Conservation (phyloP, 2,888 invertebrate genomes). For the Sclerodermus sp. region DNA sequence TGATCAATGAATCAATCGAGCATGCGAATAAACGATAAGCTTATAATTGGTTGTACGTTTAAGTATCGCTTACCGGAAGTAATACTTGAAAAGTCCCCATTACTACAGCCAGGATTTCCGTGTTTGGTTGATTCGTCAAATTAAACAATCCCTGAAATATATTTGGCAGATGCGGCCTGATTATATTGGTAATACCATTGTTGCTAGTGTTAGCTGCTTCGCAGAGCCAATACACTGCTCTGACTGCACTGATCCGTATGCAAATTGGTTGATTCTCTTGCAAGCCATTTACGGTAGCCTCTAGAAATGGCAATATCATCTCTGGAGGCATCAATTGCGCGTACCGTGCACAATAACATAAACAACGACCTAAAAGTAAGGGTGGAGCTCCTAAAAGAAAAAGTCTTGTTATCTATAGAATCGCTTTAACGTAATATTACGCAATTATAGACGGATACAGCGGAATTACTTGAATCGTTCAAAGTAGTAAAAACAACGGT, state of each 20-base stretch:
- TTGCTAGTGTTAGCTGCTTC: conserved; percentile 36
- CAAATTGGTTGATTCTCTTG: conserved; percentile 60
- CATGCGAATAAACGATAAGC: neutral
- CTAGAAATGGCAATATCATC: conserved; percentile 57
- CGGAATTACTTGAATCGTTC: conserved; percentile 55
- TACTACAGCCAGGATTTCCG: conserved; percentile 44
- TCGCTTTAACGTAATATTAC: no score
- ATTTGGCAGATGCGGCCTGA: conserved; percentile 45
- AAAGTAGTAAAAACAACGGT: conserved; percentile 60
- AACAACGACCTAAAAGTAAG: conserved; percentile 62
- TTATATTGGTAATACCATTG: conserved; percentile 34
- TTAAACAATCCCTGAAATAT: conserved; percentile 51
- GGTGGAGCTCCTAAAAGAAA: conserved; percentile 56
- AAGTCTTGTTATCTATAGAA: no score
- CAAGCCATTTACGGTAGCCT: conserved; percentile 62
- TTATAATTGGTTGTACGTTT: no score
- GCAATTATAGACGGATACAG: neutral
- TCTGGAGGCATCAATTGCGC: conserved; percentile 59
- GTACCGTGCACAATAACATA: conserved; percentile 63
- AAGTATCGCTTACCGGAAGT: conserved; percentile 45
- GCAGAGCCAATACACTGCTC: conserved; percentile 59
- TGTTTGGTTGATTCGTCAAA: conserved; percentile 44
- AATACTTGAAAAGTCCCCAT: conserved; percentile 49
- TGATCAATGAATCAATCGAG: neutral
- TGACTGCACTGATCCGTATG: conserved; percentile 62